These are phyloP conservation scores for Parotocinclus haroldoi DNA, from an alignment of 2,797 vertebrate species.

Conservation along the genomic window DNA sequence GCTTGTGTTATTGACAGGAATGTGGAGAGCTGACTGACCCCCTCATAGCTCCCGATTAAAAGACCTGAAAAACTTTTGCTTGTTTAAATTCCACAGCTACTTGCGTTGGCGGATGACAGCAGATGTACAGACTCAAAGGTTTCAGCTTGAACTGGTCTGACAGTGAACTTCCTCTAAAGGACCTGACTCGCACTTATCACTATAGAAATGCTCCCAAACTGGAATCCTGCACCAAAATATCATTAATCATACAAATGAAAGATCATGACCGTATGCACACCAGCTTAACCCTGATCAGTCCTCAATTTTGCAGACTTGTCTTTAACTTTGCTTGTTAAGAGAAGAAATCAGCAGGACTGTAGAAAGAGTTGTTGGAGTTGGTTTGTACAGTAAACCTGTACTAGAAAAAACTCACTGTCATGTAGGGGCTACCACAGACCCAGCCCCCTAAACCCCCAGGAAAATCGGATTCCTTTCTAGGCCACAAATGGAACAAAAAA, in stretches of 20 bases:
- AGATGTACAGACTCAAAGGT: slow-evolving; percentile 58
- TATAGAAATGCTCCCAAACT: not conserved
- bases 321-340: no score
- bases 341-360: no score
- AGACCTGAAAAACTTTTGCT: not conserved
- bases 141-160: slow-evolving; percentile 47
- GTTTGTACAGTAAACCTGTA: no score
- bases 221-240: slow-evolving; percentile 12
- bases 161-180: slow-evolving; percentile 45
- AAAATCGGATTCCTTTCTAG: no score
- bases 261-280: not conserved
- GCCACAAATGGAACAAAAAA: no score
- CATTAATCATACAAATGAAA: slow-evolving; percentile 15
- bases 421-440: no score
- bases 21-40: slow-evolving; percentile 3
- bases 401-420: no score
- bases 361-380: no score
- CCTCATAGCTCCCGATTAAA: slow-evolving; percentile 42
- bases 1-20: slow-evolving; percentile 21
- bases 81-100: slow-evolving; percentile 56
- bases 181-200: slow-evolving; percentile 24
- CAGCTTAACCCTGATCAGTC: not conserved
- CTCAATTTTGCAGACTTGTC: not conserved
- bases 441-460: no score
- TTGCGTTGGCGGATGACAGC: slow-evolving; percentile 54